phyloP scores from a whole-genome alignment of 2,797 vertebrate genomes.

The Malacoraja senta region DNA sequence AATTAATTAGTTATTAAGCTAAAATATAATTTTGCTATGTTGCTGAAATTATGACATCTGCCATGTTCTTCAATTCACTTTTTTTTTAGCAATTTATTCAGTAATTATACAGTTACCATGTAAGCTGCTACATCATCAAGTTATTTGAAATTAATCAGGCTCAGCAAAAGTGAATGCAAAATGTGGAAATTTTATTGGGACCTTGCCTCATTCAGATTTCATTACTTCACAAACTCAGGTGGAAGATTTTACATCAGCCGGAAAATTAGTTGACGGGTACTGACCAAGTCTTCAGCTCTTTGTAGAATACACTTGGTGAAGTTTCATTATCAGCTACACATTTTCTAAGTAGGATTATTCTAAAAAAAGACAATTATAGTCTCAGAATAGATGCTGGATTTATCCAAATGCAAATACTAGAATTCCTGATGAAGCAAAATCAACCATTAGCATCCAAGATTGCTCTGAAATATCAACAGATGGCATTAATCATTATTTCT shows the following conservation, averaged over 20 bases:
- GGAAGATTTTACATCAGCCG: background rate
- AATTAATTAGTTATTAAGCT: background rate
- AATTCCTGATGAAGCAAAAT: background rate
- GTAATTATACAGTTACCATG: background rate
- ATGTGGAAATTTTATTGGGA: background rate
- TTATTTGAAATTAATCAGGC: background rate
- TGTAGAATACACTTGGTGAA: background rate
- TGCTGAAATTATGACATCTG: background rate
- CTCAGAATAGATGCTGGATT: background rate
- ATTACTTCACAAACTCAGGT: background rate
- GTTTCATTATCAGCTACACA: background rate
- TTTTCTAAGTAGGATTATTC: background rate
- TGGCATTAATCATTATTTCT: background rate
- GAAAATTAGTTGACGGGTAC: background rate
- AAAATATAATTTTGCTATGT: background rate
- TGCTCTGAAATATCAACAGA: background rate
- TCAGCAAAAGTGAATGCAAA: constrained; percentile 14
- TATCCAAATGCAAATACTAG: background rate
- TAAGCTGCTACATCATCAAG: background rate
- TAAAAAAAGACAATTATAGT: too few species aligned
- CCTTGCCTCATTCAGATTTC: background rate
- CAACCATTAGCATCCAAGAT: too few species aligned
- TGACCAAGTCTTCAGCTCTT: background rate
- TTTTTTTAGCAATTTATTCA: background rate
- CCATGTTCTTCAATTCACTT: background rate